Conservation (phyloP, 1,140 invertebrate genomes). For the Habropoda laboriosa region DNA sequence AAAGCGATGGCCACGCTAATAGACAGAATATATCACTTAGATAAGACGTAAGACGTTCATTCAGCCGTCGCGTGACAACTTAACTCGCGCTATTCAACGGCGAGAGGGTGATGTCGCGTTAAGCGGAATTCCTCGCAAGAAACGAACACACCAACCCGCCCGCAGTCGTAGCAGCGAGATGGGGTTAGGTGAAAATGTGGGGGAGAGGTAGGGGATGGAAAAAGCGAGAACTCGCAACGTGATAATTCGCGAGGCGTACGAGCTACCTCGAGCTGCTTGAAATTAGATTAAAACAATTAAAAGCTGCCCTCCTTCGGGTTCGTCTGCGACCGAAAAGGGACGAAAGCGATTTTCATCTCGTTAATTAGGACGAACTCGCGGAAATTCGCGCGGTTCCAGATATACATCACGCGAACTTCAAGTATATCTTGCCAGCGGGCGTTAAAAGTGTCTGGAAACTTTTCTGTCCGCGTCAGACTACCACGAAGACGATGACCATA, state of each 20-base stretch:
- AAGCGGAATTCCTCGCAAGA: conserved; percentile 32
- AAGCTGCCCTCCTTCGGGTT: not conserved
- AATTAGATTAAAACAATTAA: conserved; percentile 41
- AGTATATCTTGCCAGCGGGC: not conserved
- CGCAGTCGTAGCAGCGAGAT: too few species aligned
- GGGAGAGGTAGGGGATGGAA: conserved; percentile 6
- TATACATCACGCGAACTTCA: conserved; percentile 7
- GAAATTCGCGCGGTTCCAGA: conserved; percentile 19
- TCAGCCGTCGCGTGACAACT: conserved; percentile 33
- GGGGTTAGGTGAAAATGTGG: too few species aligned
- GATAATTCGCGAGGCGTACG: conserved; percentile 15
- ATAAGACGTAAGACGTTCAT: conserved; percentile 27
- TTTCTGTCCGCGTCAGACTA: conserved; percentile 1
- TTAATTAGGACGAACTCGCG: conserved; percentile 37
- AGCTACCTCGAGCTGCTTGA: not conserved
- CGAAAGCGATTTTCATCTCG: conserved; percentile 25
- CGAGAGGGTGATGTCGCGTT: not conserved
- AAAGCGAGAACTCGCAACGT: conserved; percentile 6
- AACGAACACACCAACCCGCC: too few species aligned
- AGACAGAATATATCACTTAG: conserved; percentile 8
- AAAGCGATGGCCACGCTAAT: conserved; percentile 14
- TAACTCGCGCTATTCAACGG: conserved; percentile 1
- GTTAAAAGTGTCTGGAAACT: conserved; percentile 23
- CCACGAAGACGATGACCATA: not conserved
- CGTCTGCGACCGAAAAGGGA: not conserved